A percentile compares a stretch with the other conserved stretches of the same genome.
phyloP scores from a whole-genome alignment of 2,888 invertebrate species.

The Lasioglossum leucozonium region DNA sequence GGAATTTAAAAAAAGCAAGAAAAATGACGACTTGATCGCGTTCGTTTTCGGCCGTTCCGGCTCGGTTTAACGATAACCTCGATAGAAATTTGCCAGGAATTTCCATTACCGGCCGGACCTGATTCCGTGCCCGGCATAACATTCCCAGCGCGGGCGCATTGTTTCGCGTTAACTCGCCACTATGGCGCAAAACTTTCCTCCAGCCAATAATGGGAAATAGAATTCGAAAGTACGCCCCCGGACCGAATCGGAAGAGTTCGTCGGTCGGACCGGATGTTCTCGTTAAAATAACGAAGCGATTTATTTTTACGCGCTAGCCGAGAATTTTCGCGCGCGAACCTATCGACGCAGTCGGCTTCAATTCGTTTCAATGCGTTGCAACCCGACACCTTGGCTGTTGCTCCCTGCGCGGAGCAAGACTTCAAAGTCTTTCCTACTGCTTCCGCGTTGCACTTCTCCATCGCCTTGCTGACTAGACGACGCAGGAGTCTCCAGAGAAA shows the following conservation, averaged over 20 bases:
- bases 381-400: not conserved
- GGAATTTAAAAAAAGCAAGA: not conserved
- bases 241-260: slow-evolving; percentile 30
- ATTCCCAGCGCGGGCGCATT: slow-evolving; percentile 39
- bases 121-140: slow-evolving; percentile 70
- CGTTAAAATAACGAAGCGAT: slow-evolving; percentile 46
- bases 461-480: not conserved
- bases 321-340: not conserved
- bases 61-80: slow-evolving; percentile 30
- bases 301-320: slow-evolving; percentile 21
- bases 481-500: not conserved
- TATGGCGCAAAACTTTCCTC: slow-evolving; percentile 55
- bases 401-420: not conserved
- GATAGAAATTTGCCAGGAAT: slow-evolving; percentile 70
- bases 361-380: not conserved
- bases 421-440: not conserved
- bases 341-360: not conserved
- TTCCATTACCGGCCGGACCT: slow-evolving; percentile 65
- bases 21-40: slow-evolving; percentile 8
- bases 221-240: slow-evolving; percentile 43
- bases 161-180: slow-evolving; percentile 56
- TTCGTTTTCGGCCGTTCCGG: slow-evolving; percentile 28
- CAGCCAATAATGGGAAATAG: slow-evolving; percentile 60
- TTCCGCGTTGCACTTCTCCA: not conserved
- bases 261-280: not conserved